These are phyloP conservation scores for Anastatus disparis DNA, from an alignment of 1,140 invertebrate genomes.

Conservation along the genomic window DNA sequence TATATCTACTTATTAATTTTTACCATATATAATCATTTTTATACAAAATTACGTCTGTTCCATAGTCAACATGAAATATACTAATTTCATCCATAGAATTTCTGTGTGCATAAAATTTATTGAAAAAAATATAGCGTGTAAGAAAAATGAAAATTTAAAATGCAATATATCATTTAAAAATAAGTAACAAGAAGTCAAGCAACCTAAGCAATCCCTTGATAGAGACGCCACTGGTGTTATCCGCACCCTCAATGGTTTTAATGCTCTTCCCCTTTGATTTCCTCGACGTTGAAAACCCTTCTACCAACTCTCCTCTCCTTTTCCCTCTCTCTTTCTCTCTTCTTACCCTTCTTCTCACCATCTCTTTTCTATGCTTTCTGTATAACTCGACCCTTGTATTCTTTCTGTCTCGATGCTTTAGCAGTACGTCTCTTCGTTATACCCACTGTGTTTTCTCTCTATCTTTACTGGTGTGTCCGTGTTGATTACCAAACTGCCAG, in stretches of 20 bases:
- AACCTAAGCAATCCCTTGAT: conserved; percentile 46
- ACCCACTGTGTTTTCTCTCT: neutral
- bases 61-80: no score
- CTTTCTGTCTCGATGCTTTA: conserved; percentile 43
- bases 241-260: conserved; percentile 57
- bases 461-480: neutral
- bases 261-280: conserved; percentile 54
- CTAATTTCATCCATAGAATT: no score
- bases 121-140: no score
- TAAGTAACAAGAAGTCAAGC: conserved; percentile 19
- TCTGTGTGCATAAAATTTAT: no score
- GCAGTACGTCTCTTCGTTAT: conserved; percentile 38
- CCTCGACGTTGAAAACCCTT: conserved; percentile 47
- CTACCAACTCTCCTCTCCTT: no score
- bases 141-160: no score
- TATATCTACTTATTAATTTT: no score
- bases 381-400: conserved; percentile 27
- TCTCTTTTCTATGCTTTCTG: neutral
- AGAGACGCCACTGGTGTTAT: conserved; percentile 52
- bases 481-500: conserved; percentile 26
- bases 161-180: no score
- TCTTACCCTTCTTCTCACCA: no score
- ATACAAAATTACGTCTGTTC: no score
- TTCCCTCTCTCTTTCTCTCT: no score
- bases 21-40: no score